Evolutionary conservation across 2,888 invertebrate species (phyloP), one percentile per base, ranked within the genome.

Genomic region (Zhuqinia jingwanae): DNA sequence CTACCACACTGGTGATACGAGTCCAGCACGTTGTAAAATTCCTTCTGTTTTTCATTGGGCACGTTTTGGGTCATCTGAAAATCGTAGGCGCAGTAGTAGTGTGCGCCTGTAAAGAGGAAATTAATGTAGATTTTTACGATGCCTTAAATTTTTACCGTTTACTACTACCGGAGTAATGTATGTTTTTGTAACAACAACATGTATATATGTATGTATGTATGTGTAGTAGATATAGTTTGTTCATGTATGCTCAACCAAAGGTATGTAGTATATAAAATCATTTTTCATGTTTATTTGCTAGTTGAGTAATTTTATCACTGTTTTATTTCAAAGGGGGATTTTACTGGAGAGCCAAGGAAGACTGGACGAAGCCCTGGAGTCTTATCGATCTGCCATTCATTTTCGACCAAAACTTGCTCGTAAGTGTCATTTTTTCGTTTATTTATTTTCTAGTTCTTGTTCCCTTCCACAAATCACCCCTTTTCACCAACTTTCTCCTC

Each of bases 351-450:
- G 97, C 92, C 96, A 96, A 93, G 95, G 96, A 92, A 95, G 97
- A 92, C 95, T 96, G 93, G 95, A 96, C 91, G 97, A 97, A 92
- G 97, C 98, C 88, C 95, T 98, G 92, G 95, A 96, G 92, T 97
- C 97, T 93, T 98, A 98, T 93, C 95, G 96, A 93, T 95, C 95
- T 92, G 98, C 98, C 91, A 97, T 98, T 92, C 96, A 96, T 93
- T 98, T 96, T 93, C 94, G 98, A 93, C 98, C 98, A 90, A 96
- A 97, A 92, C 95, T 98, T 93, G 97, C 98, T 92, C 94, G 98
- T 98, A 94, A 96, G 97, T 96, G 70, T 36, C 27, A 50, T 53
- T 53, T 75, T 73, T 53, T 50, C n/a, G 50, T 53, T 75, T 30
- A 70, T 70, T 50, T 53, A 30, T 53, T 30, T 53, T 50, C 50